Base-by-base conservation (phyloP, 2,113 vertebrate genomes). In the Emydura subglobosa region DNA sequence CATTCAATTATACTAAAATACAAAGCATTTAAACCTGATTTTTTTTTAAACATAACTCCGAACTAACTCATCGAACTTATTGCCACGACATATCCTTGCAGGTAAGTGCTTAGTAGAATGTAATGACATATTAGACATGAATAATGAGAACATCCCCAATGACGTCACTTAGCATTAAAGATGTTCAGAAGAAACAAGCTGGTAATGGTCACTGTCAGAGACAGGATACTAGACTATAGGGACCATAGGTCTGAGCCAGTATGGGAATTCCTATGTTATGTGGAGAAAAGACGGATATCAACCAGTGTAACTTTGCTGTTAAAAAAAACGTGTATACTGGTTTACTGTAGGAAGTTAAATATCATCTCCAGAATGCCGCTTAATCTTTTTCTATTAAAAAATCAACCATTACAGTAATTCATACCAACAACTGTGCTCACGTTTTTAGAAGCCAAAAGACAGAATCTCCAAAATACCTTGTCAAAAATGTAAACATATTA, bases 11-110 rank as follows among this genome's bases (percentile, higher is more conserved):
- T 24, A 49, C 0, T 0, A 91, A 92, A 90, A 21, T n/a, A 89
- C 11, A 34, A 94, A 65, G 74, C 14, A 44, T 82, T 95, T 87
- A 92, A 92, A 94, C 21, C 24, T 86, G 27, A 59, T 85, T 59
- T 89, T 94, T 34, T 90, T 95, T 39, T 79, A 42, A 42, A 68
- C 54, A 59, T 50, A 97, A 95, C 86, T 91, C 44, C 72, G 21
- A 96, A 93, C 59, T 85, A 39, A 86, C 88, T 82, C 85, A 47
- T 89, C 87, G 79, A 94, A 91, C 47, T 74, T 79, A 74, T 88
- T 61, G 80, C 4, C 42, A 42, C 21, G 42, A 0, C 0, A 54
- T 79, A 85, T 0, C 61, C 31, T 34, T 90, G 76, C 31, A 79
- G 0, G 0, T 7, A 47, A 91, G 29, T n/a, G 21, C 53, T 86